These are phyloP conservation scores for Martes martes DNA, from an alignment of 2,113 vertebrate genomes.

Conservation along the genomic window DNA sequence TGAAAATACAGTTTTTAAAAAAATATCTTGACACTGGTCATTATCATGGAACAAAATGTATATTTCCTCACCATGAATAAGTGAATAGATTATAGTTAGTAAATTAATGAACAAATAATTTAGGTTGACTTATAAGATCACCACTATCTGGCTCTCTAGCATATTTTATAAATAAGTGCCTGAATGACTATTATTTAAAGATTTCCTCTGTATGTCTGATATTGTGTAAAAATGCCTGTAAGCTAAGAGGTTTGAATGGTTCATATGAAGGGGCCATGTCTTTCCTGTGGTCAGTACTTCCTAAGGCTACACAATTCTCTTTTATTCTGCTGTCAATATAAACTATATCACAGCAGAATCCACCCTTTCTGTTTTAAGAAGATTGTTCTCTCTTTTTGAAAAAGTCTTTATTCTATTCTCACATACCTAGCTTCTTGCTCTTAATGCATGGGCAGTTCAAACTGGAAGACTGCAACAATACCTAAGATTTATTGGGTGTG, in stretches of 20 bases:
- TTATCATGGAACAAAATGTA: background rate
- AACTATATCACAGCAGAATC: background rate
- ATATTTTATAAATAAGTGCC: slow-evolving; percentile 6
- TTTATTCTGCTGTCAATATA: background rate
- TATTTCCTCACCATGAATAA: slow-evolving; percentile 1
- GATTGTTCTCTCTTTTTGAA: background rate
- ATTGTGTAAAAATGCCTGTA: background rate
- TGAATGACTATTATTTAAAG: background rate
- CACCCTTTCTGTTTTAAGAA: background rate
- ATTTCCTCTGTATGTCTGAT: background rate
- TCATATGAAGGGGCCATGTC: background rate
- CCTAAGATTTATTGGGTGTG: background rate
- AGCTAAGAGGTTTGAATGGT: background rate
- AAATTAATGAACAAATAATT: slow-evolving; percentile 35
- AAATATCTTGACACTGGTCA: background rate
- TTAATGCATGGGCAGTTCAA: background rate
- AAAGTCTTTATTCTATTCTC: background rate
- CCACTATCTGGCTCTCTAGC: background rate
- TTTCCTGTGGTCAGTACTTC: background rate
- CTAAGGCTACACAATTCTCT: background rate
- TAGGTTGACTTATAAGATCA: background rate
- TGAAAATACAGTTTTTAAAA: background rate
- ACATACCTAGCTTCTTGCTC: background rate
- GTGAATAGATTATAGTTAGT: background rate
- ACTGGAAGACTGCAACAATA: background rate